Evolutionary conservation across 2,888 invertebrate genomes (phyloP), one percentile per base, ranked within the genome.

Genomic region (Scaptomyza polygonia): DNA sequence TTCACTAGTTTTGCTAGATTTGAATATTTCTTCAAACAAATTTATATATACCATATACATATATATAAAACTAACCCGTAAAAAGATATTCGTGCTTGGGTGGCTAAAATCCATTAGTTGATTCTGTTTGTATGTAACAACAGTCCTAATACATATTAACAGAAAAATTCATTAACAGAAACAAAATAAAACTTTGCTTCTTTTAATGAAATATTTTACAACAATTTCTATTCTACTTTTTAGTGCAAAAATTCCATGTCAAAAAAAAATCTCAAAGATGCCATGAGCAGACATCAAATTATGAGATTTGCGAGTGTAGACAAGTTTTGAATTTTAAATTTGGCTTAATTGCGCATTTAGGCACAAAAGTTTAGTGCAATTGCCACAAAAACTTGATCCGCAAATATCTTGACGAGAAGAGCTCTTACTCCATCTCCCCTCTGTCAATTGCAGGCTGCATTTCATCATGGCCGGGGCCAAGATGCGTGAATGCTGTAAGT

Each of bases 321-420:
- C 36, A 65, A 68, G 62, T 79, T 66, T 61, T 53, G 51, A 54
- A 61, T 55, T 47, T 56, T 42, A 47, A 62, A 70, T 64, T 77
- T 63, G 58, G 59, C 54, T 77, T 83, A 77, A 80, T 80, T 73
- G 71, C 81, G 78, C 78, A 74, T 59, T 83, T 77, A 71, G 78
- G 58, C 74, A 51, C 63, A 39, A 85, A 79, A 79, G 58, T 78
- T 84, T 74, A 64, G 49, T 62, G 64, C 59, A 53, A 70, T 57
- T 65, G 68, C 58, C 74, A 61, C 53, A 43, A 73, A 79, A 77
- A 55, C 39, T 69, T 80, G 55, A 45, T 36, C 47, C 51, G 48
- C 67, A n/a, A n/a, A 68, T 16, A 16, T 43, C 65, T 73, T 55
- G 59, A 56, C 42, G 43, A 52, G 47, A 25, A 43, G 5, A 9